These are phyloP conservation scores for Propithecus deckenii DNA, from an alignment of 2,797 vertebrate genomes.

Conservation along the genomic window DNA sequence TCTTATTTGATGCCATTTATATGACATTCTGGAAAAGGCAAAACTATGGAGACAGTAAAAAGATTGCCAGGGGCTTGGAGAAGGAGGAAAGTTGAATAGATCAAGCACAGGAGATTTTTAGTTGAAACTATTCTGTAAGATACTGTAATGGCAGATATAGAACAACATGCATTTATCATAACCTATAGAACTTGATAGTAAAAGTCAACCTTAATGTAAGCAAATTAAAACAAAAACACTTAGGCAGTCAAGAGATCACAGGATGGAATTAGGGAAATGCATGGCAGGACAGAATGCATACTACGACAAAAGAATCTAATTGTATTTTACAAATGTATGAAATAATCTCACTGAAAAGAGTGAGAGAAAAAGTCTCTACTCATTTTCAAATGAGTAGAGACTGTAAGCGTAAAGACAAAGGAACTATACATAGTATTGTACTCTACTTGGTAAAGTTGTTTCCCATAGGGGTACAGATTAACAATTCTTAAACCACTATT, in stretches of 20 bases:
- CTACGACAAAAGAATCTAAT: background rate
- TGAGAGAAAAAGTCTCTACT: background rate
- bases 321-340: background rate
- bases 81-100: background rate
- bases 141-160: background rate
- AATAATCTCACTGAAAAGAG: background rate
- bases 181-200: background rate
- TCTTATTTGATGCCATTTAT: background rate
- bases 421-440: background rate
- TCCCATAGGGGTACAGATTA: background rate
- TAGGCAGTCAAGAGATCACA: background rate
- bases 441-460: background rate
- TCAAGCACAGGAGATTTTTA: background rate
- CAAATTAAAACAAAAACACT: slow-evolving; percentile 13
- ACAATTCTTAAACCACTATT: background rate
- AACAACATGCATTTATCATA: background rate
- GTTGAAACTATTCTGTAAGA: background rate
- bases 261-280: background rate
- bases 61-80: background rate
- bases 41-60: background rate
- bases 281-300: background rate
- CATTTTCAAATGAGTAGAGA: background rate
- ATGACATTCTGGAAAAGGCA: background rate
- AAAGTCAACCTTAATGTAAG: background rate
- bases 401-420: background rate